Evolutionary conservation across 2,797 vertebrate genomes (phyloP).

Genomic region (Takifugu ocellatus): DNA sequence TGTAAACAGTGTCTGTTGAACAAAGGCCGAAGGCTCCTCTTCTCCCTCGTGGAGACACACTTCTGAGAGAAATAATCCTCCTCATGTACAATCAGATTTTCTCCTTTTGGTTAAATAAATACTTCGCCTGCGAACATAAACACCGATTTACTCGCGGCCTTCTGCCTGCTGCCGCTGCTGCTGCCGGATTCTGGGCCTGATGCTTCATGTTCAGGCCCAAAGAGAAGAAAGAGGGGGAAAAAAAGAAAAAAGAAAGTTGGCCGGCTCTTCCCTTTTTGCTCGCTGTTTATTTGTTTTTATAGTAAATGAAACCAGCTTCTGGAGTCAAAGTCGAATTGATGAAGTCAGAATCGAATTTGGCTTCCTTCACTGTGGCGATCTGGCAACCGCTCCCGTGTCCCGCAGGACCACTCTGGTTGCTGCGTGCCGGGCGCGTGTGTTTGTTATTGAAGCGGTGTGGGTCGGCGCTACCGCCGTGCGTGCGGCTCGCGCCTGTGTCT

Average conservation of each 20-base stretch:
- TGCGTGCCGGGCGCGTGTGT: slow-evolving; percentile 66
- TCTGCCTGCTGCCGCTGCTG: slow-evolving; percentile 33
- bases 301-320: slow-evolving; percentile 63
- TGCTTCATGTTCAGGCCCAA: slow-evolving; percentile 41
- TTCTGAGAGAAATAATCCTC: slow-evolving; percentile 60
- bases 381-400: slow-evolving; percentile 69
- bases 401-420: slow-evolving; percentile 70
- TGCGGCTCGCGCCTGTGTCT: slow-evolving; percentile 35
- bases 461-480: slow-evolving; percentile 32
- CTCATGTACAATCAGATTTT: slow-evolving; percentile 66
- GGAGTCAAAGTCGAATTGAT: not conserved
- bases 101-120: slow-evolving; percentile 76
- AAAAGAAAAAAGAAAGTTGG: slow-evolving; percentile 46
- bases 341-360: slow-evolving; percentile 78
- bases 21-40: slow-evolving; percentile 44
- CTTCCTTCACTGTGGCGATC: slow-evolving; percentile 75
- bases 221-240: slow-evolving; percentile 1
- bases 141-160: slow-evolving; percentile 63
- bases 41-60: slow-evolving; percentile 40
- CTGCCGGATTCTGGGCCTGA: slow-evolving; percentile 47
- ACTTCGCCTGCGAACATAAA: slow-evolving; percentile 67
- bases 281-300: slow-evolving; percentile 75
- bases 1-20: slow-evolving; percentile 59
- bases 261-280: slow-evolving; percentile 48
- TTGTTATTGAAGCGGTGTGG: slow-evolving; percentile 62